phyloP scores from a whole-genome alignment of 2,113 vertebrate species.

The Phalacrocorax brasilianus region DNA sequence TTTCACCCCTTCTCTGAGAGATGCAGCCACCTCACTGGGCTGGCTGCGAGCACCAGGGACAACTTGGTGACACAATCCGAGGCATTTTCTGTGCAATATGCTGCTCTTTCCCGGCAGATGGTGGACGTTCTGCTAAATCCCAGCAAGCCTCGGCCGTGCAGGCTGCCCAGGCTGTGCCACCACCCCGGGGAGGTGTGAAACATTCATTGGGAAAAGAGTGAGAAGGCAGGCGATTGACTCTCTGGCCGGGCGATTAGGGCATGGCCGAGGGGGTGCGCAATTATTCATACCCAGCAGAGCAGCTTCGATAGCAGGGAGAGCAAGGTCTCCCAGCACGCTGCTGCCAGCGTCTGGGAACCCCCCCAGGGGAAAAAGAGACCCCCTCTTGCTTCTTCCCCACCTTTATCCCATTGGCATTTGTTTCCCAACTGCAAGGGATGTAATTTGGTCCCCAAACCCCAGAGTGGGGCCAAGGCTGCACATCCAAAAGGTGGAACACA shows the following conservation, averaged over 20 bases:
- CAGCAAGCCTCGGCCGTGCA: fast-evolving
- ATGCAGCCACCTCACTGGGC: fast-evolving
- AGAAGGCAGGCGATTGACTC: background rate
- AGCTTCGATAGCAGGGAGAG: fast-evolving
- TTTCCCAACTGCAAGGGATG: background rate
- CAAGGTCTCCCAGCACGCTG: background rate
- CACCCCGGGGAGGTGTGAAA: background rate
- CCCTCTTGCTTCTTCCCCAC: fast-evolving
- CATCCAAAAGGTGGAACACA: background rate
- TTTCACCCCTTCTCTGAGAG: fast-evolving
- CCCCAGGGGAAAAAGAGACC: fast-evolving
- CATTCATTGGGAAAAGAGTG: background rate
- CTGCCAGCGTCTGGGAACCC: background rate
- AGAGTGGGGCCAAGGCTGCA: fast-evolving
- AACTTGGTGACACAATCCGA: background rate
- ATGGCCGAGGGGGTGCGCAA: fast-evolving
- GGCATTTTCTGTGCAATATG: background rate
- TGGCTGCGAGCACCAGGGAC: fast-evolving
- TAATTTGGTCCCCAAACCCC: background rate
- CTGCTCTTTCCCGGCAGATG: background rate
- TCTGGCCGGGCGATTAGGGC: fast-evolving
- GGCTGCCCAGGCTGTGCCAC: background rate
- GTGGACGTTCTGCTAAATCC: background rate
- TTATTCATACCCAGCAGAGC: background rate
- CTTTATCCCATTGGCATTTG: fast-evolving